These are phyloP conservation scores for Elegia similella DNA, from an alignment of 2,888 invertebrate species.

Conservation along the genomic window DNA sequence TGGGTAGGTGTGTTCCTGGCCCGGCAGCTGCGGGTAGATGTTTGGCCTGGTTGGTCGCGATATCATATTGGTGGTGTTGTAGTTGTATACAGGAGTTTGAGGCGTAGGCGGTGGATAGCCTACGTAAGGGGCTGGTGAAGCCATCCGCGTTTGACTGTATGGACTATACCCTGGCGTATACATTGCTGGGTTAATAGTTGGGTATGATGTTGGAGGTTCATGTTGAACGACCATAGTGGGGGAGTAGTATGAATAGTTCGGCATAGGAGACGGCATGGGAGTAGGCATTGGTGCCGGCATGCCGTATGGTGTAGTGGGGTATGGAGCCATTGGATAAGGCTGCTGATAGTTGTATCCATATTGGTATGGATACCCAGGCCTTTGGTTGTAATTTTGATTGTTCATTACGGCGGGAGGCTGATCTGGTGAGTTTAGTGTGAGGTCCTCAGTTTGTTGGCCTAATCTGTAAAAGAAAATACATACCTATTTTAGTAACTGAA, in stretches of 20 bases:
- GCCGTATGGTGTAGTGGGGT: slow-evolving; percentile 56
- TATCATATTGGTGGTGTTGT: slow-evolving; percentile 69
- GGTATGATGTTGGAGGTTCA: slow-evolving; percentile 46
- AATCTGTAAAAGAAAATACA: slow-evolving; percentile 51
- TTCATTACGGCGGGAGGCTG: slow-evolving; percentile 56
- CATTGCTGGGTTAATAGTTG: slow-evolving; percentile 43
- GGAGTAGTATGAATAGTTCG: slow-evolving; percentile 52
- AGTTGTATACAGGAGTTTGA: slow-evolving; percentile 52
- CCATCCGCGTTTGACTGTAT: slow-evolving; percentile 68
- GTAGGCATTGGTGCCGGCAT: slow-evolving; percentile 54
- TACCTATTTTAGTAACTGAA: neutral
- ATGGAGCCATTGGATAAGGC: slow-evolving; percentile 56
- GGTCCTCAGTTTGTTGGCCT: slow-evolving; percentile 68
- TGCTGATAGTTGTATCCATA: slow-evolving; percentile 55
- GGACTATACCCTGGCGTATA: slow-evolving; percentile 50
- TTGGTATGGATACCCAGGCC: slow-evolving; percentile 56
- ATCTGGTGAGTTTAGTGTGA: slow-evolving; percentile 51
- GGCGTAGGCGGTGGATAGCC: slow-evolving; percentile 43
- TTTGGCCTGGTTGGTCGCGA: slow-evolving; percentile 56
- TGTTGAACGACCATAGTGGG: slow-evolving; percentile 36
- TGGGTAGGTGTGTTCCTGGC: slow-evolving; percentile 58
- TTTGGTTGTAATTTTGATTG: slow-evolving; percentile 62
- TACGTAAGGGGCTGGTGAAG: slow-evolving; percentile 55
- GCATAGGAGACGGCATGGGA: slow-evolving; percentile 34
- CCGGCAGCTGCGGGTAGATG: slow-evolving; percentile 56